Conservation (phyloP, 2,888 invertebrate genomes). For the Zygogramma bicolorata region DNA sequence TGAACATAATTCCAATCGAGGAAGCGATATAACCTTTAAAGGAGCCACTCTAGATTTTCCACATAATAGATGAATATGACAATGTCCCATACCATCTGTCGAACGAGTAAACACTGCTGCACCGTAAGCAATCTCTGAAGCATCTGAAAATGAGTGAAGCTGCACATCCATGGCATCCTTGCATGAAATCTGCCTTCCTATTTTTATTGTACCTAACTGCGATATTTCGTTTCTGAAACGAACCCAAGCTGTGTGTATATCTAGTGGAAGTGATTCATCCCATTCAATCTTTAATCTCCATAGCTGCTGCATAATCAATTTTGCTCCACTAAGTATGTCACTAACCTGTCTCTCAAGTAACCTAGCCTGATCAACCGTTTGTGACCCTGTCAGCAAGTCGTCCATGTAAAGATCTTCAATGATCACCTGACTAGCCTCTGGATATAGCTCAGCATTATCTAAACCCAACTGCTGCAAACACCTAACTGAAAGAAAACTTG, state of each 20-base stretch:
- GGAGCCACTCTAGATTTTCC: constrained; percentile 12
- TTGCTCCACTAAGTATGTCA: background rate
- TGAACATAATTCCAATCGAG: background rate
- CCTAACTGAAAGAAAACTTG: constrained; percentile 33
- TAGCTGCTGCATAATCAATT: constrained; percentile 26
- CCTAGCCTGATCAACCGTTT: background rate
- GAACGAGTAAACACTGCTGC: background rate
- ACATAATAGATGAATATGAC: background rate
- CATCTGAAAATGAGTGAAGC: constrained; percentile 14
- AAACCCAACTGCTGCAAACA: background rate
- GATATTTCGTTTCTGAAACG: constrained; percentile 3
- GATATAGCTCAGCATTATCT: background rate
- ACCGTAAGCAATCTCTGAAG: constrained; percentile 2
- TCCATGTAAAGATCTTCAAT: background rate
- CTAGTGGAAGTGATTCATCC: constrained; percentile 24
- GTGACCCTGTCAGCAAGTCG: background rate
- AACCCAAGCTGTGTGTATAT: constrained; percentile 4
- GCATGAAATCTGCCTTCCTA: background rate
- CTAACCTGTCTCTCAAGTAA: background rate
- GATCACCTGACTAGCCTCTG: background rate
- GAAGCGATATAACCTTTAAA: constrained; percentile 9
- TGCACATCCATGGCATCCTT: background rate
- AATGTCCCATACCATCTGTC: background rate
- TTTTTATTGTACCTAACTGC: background rate
- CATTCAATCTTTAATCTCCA: constrained; percentile 24